Conservation (phyloP, 2,113 vertebrate genomes). For the Daphoenositta chrysoptera region DNA sequence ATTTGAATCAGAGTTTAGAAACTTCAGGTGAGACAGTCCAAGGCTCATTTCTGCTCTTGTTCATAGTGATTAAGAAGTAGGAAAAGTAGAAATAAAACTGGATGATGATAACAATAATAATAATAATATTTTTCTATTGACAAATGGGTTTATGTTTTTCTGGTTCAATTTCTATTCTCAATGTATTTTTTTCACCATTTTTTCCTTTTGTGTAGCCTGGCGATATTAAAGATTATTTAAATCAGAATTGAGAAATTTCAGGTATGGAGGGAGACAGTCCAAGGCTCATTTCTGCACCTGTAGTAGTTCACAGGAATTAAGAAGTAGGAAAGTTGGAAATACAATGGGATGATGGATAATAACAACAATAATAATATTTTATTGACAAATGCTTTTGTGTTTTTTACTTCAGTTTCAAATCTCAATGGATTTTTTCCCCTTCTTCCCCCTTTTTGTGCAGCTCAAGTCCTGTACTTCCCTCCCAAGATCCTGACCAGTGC, state of each 20-base stretch:
- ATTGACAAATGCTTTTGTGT: neutral
- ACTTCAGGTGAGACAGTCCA: neutral
- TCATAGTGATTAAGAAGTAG: neutral
- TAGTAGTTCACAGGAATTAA: neutral
- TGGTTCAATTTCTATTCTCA: neutral
- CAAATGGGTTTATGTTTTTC: neutral
- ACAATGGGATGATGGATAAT: too few relatives aligned
- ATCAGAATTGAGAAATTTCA: neutral
- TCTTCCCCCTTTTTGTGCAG: neutral
- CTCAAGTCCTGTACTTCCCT: slow-evolving; percentile 87
- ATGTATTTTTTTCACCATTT: neutral
- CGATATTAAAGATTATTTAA: neutral
- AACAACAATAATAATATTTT: neutral
- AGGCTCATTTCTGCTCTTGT: neutral
- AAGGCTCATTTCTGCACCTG: neutral
- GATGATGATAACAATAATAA: neutral
- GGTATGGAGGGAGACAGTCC: neutral
- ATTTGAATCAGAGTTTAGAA: neutral
- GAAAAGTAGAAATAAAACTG: neutral
- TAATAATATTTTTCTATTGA: neutral
- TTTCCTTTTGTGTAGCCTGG: neutral
- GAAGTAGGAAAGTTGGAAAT: neutral
- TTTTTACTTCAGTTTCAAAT: neutral
- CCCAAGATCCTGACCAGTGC: slow-evolving; percentile 74
- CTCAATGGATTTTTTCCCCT: neutral